Conservation (phyloP, 2,797 vertebrate species). For the Hapalemur alaotrensis region DNA sequence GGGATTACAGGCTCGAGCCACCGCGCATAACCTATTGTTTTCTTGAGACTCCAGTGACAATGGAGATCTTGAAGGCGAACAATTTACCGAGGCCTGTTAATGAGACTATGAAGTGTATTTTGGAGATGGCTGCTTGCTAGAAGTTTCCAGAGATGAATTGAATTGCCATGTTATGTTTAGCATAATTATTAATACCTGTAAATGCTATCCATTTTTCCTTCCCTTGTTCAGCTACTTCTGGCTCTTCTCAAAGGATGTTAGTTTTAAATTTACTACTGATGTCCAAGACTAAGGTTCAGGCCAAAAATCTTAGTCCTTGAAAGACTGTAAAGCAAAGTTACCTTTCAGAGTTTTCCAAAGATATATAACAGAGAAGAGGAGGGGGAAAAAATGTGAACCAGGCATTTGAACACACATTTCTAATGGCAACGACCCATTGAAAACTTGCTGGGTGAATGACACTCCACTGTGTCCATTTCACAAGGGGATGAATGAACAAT, state of each 20-base stretch:
- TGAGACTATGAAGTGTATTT: background rate
- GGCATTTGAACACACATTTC: background rate
- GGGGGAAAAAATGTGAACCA: background rate
- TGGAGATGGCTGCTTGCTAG: background rate
- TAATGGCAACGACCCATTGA: fast-evolving
- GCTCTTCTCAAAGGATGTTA: background rate
- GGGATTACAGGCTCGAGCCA: background rate
- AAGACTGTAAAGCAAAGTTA: background rate
- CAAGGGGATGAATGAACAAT: background rate
- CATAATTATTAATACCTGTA: background rate
- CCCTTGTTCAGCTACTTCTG: background rate
- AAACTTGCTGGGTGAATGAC: fast-evolving
- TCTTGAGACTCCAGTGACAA: background rate
- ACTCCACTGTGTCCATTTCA: fast-evolving
- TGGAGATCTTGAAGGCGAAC: background rate
- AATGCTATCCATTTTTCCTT: background rate
- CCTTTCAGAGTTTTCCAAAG: background rate
- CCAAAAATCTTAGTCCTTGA: background rate
- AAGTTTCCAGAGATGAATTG: background rate
- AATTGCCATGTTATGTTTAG: background rate
- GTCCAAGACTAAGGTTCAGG: background rate
- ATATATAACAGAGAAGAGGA: background rate
- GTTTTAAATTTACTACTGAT: background rate
- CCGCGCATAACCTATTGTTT: background rate
- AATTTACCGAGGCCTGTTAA: background rate